phyloP scores from a whole-genome alignment of 2,797 vertebrate species.

The Anableps anableps region DNA sequence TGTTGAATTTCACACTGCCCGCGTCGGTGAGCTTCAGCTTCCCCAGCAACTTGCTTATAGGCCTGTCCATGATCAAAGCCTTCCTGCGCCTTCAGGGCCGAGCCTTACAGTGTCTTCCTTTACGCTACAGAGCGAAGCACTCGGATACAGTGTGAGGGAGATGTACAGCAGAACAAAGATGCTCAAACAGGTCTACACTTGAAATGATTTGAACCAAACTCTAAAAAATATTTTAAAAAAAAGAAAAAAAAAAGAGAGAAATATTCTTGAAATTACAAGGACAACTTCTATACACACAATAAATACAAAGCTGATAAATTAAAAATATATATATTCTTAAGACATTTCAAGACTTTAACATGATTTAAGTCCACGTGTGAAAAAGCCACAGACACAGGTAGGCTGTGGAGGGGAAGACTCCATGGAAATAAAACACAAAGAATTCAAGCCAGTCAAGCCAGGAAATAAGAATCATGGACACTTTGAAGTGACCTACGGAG shows the following conservation, averaged over 20 bases:
- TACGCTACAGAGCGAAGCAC: conserved; percentile 15
- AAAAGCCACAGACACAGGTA: conserved; percentile 60
- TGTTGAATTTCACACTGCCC: conserved; percentile 86
- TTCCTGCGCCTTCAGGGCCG: conserved; percentile 17
- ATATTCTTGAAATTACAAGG: conserved; percentile 35
- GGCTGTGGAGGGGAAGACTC: conserved; percentile 51
- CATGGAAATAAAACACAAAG: conserved; percentile 48
- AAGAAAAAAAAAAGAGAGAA: conserved; percentile 30
- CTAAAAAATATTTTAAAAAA: neutral
- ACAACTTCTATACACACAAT: conserved; percentile 57
- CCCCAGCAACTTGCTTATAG: conserved; percentile 86
- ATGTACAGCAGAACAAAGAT: conserved; percentile 61
- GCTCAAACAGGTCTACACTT: conserved; percentile 64
- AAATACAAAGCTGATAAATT: conserved; percentile 79
- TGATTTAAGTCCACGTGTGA: conserved; percentile 65
- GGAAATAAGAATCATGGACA: conserved; percentile 47
- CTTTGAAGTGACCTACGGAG: conserved; percentile 58
- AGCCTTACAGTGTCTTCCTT: conserved; percentile 16
- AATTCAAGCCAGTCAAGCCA: conserved; percentile 52
- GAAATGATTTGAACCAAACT: conserved; percentile 40
- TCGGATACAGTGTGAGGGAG: conserved; percentile 55
- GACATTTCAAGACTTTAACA: conserved; percentile 73
- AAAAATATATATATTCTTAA: conserved; percentile 47
- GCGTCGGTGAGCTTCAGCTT: conserved; percentile 88
- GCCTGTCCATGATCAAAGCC: conserved; percentile 80